Conservation (phyloP, 2,888 invertebrate genomes). For the Spodoptera picta region DNA sequence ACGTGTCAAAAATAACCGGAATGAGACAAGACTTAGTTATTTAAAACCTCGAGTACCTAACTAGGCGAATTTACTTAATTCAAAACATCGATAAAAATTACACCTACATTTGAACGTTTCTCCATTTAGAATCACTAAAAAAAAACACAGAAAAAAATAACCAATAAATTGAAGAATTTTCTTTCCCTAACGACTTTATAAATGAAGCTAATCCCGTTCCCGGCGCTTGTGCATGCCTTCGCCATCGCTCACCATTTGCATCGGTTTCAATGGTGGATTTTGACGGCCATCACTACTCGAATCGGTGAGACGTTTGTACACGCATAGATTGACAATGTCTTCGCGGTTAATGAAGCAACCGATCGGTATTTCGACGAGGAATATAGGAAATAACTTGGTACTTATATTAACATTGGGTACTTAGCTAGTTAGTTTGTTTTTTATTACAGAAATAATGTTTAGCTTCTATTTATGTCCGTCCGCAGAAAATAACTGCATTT, state of each 20-base stretch:
- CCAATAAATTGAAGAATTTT: too few relatives aligned
- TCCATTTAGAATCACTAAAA: too few relatives aligned
- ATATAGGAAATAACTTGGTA: conserved; percentile 58
- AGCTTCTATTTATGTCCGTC: too few relatives aligned
- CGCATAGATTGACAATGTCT: conserved; percentile 79
- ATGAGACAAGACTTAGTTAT: too few relatives aligned
- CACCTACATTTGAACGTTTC: too few relatives aligned
- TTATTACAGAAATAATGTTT: not conserved
- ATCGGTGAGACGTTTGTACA: conserved; percentile 66
- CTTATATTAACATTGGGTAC: conserved; percentile 26
- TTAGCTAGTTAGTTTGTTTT: conserved; percentile 7
- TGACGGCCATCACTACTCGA: conserved; percentile 74
- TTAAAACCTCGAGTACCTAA: too few relatives aligned
- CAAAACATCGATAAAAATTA: too few relatives aligned
- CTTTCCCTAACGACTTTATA: conserved; percentile 4
- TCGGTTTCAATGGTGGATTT: conserved; percentile 69
- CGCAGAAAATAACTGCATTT: too few relatives aligned
- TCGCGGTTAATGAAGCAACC: conserved; percentile 74
- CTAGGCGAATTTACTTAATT: too few relatives aligned
- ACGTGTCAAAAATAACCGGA: too few relatives aligned
- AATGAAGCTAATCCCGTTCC: conserved; percentile 28
- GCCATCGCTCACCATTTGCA: conserved; percentile 65
- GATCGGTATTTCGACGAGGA: conserved; percentile 55
- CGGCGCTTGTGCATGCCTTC: conserved; percentile 54
- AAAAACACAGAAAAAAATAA: too few relatives aligned